Evolutionary conservation across 2,888 invertebrate genomes (phyloP).

Genomic region (Aporophyla nigra): DNA sequence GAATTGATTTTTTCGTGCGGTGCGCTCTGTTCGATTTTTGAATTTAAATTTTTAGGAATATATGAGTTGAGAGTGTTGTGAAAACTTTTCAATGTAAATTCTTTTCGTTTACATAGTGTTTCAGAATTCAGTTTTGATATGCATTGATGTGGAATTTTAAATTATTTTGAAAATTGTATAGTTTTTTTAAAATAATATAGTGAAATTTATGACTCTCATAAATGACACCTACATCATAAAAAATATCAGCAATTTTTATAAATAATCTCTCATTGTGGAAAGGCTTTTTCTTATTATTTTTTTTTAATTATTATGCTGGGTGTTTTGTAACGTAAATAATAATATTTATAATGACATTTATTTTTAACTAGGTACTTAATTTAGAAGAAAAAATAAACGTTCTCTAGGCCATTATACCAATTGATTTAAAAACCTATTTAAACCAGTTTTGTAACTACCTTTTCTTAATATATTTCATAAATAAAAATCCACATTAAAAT

Average conservation of each 20-base stretch:
- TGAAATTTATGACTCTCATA: neutral
- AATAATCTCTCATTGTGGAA: neutral
- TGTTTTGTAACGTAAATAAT: neutral
- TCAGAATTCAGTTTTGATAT: too few species aligned
- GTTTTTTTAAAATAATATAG: neutral
- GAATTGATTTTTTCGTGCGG: conserved; percentile 84
- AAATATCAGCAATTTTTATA: neutral
- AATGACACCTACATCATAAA: neutral
- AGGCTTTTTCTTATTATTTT: neutral
- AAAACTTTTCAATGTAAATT: neutral
- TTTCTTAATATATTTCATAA: neutral
- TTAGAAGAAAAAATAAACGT: neutral
- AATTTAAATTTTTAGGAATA: conserved; percentile 54
- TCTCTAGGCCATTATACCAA: accelerated
- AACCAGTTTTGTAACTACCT: neutral
- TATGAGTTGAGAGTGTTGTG: conserved; percentile 7
- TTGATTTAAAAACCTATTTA: neutral
- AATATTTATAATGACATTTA: neutral
- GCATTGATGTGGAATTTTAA: neutral
- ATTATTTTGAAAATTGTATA: neutral
- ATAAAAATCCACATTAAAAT: neutral
- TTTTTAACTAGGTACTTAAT: too few species aligned
- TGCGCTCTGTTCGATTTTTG: conserved; percentile 69
- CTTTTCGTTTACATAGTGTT: neutral
- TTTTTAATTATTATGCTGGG: neutral